Percentiles rank a stretch among this genome's conserved stretches.
Conservation (phyloP, 2,888 invertebrate genomes). For the Holacanthella duospinosa region DNA sequence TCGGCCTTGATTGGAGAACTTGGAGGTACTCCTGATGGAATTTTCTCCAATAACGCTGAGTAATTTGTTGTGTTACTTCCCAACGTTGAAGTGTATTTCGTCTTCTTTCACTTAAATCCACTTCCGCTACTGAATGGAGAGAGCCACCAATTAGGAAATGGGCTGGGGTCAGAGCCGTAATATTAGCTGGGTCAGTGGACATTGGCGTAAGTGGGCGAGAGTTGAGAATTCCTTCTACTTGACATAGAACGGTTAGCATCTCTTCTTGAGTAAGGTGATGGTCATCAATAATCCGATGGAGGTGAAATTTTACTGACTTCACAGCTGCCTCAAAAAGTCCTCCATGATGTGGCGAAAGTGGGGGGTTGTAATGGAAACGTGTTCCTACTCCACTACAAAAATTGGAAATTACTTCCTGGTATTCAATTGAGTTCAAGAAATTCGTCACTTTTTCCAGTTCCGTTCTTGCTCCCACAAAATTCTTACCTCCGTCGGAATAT, state of each 20-base stretch:
- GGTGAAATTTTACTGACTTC: no score
- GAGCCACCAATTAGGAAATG: slow-evolving; percentile 19
- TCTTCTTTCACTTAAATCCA: background rate
- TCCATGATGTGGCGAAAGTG: no score
- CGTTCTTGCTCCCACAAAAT: no score
- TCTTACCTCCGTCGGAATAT: no score
- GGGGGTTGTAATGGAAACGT: no score
- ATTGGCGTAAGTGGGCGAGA: slow-evolving; percentile 34
- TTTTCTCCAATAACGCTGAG: slow-evolving; percentile 11
- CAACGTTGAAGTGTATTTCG: background rate
- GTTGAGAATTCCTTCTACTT: slow-evolving; percentile 34
- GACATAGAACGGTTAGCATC: slow-evolving; percentile 17
- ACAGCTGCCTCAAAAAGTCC: no score
- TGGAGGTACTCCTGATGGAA: slow-evolving; percentile 10
- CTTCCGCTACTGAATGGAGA: slow-evolving; percentile 1
- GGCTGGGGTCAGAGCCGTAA: slow-evolving; percentile 31
- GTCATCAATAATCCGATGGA: slow-evolving; percentile 15
- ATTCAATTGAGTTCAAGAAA: no score
- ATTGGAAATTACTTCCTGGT: no score
- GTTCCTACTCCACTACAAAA: no score
- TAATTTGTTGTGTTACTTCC: slow-evolving; percentile 3
- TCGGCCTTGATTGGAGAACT: slow-evolving; percentile 3
- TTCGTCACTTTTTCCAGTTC: no score
- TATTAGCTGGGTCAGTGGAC: slow-evolving; percentile 32
- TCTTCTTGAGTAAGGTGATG: slow-evolving; percentile 23